Percentiles rank a stretch among this genome's conserved stretches.
These are phyloP conservation scores for Nemotelus nigrinus DNA, from an alignment of 2,888 invertebrate species.

Conservation along the genomic window DNA sequence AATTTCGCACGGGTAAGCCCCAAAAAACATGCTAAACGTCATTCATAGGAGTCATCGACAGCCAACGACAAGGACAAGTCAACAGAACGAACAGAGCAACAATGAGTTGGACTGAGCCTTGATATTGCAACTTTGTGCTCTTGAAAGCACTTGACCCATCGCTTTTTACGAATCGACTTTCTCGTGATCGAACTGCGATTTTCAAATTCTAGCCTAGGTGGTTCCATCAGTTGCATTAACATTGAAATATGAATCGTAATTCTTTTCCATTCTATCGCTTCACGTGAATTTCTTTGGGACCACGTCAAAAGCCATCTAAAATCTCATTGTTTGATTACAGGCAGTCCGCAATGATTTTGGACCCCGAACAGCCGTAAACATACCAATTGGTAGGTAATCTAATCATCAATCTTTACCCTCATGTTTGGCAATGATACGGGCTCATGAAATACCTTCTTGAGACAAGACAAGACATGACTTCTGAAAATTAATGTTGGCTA, in stretches of 20 bases:
- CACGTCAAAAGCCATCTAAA: conserved; percentile 18
- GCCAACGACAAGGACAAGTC: conserved; percentile 29
- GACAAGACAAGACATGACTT: conserved; percentile 41
- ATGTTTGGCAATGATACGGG: conserved; percentile 44
- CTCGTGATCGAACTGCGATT: not conserved
- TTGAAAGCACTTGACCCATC: conserved; percentile 12
- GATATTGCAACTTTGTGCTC: conserved; percentile 4
- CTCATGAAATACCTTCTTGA: conserved; percentile 40
- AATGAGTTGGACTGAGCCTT: not conserved
- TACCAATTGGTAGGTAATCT: conserved; percentile 43
- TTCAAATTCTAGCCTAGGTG: not conserved
- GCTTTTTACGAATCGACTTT: not conserved
- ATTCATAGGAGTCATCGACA: not conserved
- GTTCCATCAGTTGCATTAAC: conserved; percentile 23
- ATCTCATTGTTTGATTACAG: conserved; percentile 14
- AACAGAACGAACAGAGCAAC: not conserved
- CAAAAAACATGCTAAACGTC: not conserved
- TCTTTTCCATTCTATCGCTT: conserved; percentile 2
- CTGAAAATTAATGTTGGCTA: conserved; percentile 43
- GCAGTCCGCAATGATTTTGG: not conserved
- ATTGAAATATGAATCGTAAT: conserved; percentile 26
- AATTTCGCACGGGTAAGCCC: conserved; percentile 12
- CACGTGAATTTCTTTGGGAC: not conserved
- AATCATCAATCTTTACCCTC: conserved; percentile 43
- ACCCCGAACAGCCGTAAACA: not conserved